Percentiles rank a stretch among this genome's conserved stretches.
Conservation (phyloP, 2,888 invertebrate species). For the Aleiodes testaceus region DNA sequence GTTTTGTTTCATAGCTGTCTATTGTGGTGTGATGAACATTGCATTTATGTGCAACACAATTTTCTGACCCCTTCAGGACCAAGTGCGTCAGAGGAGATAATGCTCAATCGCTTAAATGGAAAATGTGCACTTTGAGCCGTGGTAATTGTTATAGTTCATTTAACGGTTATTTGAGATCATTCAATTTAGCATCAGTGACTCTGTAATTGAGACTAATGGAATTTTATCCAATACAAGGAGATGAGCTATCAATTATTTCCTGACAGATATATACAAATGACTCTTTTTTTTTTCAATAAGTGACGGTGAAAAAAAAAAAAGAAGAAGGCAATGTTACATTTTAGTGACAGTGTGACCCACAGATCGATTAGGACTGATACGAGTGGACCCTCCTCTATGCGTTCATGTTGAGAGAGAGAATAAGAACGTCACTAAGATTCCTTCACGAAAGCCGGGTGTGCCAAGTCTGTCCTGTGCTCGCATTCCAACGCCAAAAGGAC, state of each 20-base stretch:
- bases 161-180: too few relatives aligned
- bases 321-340: constrained; percentile 5
- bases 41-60: constrained; percentile 63
- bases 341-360: not conserved
- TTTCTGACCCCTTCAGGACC: constrained; percentile 16
- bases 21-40: constrained; percentile 70
- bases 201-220: too few relatives aligned
- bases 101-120: constrained; percentile 8
- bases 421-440: constrained; percentile 49
- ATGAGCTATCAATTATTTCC: not conserved
- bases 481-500: constrained; percentile 68
- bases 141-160: constrained; percentile 9
- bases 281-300: not conserved
- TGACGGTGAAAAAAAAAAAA: not conserved
- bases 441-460: constrained; percentile 50
- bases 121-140: constrained; percentile 13
- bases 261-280: not conserved
- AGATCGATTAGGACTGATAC: constrained; percentile 45
- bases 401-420: constrained; percentile 32
- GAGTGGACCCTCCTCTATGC: constrained; percentile 44
- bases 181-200: too few relatives aligned
- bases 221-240: not conserved
- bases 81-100: constrained; percentile 7
- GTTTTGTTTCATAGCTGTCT: constrained; percentile 70
- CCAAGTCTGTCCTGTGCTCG: constrained; percentile 52